Evolutionary conservation across 2,113 vertebrate species (phyloP), one percentile per base, ranked within the genome.

Genomic region (Rhea pennata): DNA sequence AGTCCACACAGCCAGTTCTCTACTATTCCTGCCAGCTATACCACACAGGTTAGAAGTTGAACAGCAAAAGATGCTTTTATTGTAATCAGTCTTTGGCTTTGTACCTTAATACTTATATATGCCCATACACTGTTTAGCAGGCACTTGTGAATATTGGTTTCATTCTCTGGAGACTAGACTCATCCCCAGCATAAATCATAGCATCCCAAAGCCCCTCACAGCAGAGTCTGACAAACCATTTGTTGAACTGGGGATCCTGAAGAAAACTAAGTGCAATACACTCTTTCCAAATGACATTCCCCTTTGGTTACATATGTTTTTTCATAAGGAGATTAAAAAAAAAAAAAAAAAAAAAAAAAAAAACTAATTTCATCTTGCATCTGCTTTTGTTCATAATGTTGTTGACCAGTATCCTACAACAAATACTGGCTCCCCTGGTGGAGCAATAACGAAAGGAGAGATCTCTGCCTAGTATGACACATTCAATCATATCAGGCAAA

Each of bases 311-410:
- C 21, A 10, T 4, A 50, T 1, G 2, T 31, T 12, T 74, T 81
- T 58, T n/a, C 15, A 39, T 22, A 16, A n/a, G 12, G 29, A 7
- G 7, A 44, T 36, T 36, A 36, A 36, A 36, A 36, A 36, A n/a
- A n/a, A n/a, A n/a, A n/a, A n/a, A n/a, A n/a, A n/a, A n/a, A n/a
- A n/a, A n/a, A n/a, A n/a, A n/a, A n/a, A n/a, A n/a, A n/a, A n/a
- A n/a, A n/a, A n/a, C n/a, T n/a, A 36, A 62, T 17, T 29, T 27
- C 48, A 48, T 29, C 7, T 20, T 2, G 44, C 11, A 12, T 48
- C 33, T 20, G 21, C 12, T 53, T 10, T 14, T 40, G 24, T 22
- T 39, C n/a, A 12, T 20, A 40, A 29, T 0, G 0, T 1, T 65
- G 23, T 27, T 40, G 42, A 22, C 4, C 10, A 10, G 8, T 3